Evolutionary conservation across 1,140 invertebrate species (phyloP).

Genomic region (Chironomus striatipennis): DNA sequence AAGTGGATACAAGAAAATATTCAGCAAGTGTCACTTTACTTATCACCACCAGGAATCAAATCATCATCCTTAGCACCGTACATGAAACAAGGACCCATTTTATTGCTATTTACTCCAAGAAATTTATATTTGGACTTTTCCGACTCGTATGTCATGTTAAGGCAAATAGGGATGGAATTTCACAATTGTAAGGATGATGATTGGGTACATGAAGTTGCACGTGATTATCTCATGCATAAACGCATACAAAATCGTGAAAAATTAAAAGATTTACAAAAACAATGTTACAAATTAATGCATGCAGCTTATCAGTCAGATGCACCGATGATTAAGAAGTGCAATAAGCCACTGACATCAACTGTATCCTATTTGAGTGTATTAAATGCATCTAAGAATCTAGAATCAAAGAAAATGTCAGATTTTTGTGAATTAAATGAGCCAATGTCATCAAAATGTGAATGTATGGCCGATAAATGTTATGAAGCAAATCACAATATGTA

Average conservation of each 20-base stretch:
- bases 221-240: slow-evolving; percentile 29
- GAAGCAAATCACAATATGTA: neutral
- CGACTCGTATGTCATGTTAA: slow-evolving; percentile 54
- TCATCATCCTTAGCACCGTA: slow-evolving; percentile 51
- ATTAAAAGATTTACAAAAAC: neutral
- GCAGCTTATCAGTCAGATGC: neutral
- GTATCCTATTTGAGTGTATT: neutral
- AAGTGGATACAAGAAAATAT: slow-evolving; percentile 51
- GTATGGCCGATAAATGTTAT: neutral
- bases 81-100: slow-evolving; percentile 52
- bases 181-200: slow-evolving; percentile 50
- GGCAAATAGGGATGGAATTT: slow-evolving; percentile 56
- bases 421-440: neutral
- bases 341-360: neutral
- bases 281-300: neutral
- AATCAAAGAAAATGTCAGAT: neutral
- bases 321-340: neutral
- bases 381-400: slow-evolving; percentile 7
- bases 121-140: slow-evolving; percentile 51
- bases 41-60: slow-evolving; percentile 56
- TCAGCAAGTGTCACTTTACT: slow-evolving; percentile 49
- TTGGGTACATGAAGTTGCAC: slow-evolving; percentile 40
- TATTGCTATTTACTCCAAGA: slow-evolving; percentile 62
- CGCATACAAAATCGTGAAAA: slow-evolving; percentile 24
- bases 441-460: neutral